These are phyloP conservation scores for Vanessa atalanta DNA, from an alignment of 1,140 invertebrate genomes.

Conservation along the genomic window DNA sequence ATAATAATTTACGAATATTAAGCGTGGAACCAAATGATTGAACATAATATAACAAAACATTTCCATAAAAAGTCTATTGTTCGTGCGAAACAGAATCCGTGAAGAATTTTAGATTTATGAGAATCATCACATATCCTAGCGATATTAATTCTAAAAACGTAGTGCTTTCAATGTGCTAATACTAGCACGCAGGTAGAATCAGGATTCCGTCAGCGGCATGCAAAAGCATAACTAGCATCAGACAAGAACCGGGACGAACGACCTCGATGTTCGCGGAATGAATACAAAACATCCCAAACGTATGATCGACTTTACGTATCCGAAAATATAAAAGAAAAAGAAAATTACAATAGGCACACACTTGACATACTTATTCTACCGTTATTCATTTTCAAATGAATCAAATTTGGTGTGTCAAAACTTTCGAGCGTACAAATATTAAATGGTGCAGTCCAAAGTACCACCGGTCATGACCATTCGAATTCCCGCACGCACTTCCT, in stretches of 20 bases:
- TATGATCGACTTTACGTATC: conserved; percentile 29
- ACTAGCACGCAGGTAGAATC: conserved; percentile 63
- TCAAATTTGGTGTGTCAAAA: conserved; percentile 38
- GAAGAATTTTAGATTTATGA: conserved; percentile 12
- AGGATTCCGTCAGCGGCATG: conserved; percentile 58
- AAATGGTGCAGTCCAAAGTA: conserved; percentile 31
- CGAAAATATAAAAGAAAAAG: conserved; percentile 9
- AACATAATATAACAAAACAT: background rate
- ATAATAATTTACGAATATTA: too few species aligned
- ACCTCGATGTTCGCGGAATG: conserved; percentile 66
- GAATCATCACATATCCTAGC: conserved; percentile 13
- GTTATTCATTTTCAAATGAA: conserved; percentile 32
- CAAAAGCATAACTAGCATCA: conserved; percentile 66
- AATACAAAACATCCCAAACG: conserved; percentile 71
- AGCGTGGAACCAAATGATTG: background rate
- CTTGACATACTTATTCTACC: conserved; percentile 9
- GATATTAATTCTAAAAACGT: conserved; percentile 53
- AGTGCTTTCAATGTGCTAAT: conserved; percentile 69
- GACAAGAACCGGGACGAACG: conserved; percentile 77
- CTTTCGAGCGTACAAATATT: conserved; percentile 41
- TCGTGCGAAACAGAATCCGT: conserved; percentile 2
- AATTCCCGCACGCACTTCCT: conserved; percentile 75
- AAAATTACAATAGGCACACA: background rate
- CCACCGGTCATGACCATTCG: conserved; percentile 44
- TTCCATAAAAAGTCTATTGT: background rate